Base-by-base conservation (phyloP, 2,888 invertebrate genomes). In the Graphium colonna region DNA sequence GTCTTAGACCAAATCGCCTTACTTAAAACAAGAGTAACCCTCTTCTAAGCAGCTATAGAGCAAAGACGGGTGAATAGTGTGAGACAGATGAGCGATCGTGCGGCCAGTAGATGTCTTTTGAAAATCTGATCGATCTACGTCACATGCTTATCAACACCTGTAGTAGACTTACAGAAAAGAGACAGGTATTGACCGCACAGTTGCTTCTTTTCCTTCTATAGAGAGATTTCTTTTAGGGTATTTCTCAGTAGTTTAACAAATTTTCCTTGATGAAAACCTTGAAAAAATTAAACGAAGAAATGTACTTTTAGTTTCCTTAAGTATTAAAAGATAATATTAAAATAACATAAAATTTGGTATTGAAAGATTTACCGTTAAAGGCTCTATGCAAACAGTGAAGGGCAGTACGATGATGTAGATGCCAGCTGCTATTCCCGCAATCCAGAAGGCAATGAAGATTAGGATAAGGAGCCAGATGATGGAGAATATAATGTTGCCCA, bases 381-480 rank as follows among this genome's bases (percentile, higher is more conserved):
- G 90, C 54, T 91, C 91, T 80, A 95, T 89, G 78, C 95, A 95
- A 5, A 93, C 94, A 51, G 93, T 92, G 52, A 95, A 85, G 5
- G 93, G 92, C 59, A 93, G 90, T 2, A 94, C 58, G 21, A 94
- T 63, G 52, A 95, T 93, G 79, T 95, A 95, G 64, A 93, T 79
- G 54, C 91, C 91, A 1, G 94, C 93, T 61, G 94, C 93, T 60
- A 95, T 79, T 44, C 90, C 91, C 9, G 94, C 95, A 41, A 95
- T 79, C 80, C 92, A 91, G 68, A 95, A 93, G 13, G 92, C 89
- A 41, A 95, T 73, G 62, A 95, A 91, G 66, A 94, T 91, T 51
- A 95, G 86, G 58, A 95, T 85, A 33, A 95, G 59, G 1, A 95
- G 82, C 95, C 95, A 95, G 61, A 95, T 79, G 50, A 95, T 77